phyloP scores from a whole-genome alignment of 1,140 invertebrate species.

The Halictus rubicundus region DNA sequence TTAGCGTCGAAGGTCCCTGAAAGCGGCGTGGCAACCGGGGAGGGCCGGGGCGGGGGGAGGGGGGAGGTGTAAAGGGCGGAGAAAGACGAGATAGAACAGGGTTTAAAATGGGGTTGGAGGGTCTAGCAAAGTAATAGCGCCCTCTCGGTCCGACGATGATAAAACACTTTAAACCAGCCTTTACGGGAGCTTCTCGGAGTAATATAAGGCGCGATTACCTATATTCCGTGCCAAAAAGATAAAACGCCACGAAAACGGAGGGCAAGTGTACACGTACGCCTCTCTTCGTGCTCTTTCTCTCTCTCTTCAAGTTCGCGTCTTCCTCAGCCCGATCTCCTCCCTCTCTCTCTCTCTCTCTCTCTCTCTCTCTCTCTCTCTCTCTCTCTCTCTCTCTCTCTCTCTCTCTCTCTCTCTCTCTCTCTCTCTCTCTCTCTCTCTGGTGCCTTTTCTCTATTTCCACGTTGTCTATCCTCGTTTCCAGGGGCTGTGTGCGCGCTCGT shows the following conservation, averaged over 20 bases:
- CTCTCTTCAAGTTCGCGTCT: too few species aligned
- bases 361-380: background rate
- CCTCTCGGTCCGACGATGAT: slow-evolving; percentile 48
- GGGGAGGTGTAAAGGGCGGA: background rate
- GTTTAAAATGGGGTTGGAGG: background rate
- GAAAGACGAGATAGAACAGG: slow-evolving; percentile 8
- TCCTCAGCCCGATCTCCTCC: background rate
- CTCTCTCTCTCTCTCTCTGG: background rate
- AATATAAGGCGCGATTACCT: slow-evolving; percentile 50
- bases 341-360: too few species aligned
- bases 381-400: too few species aligned
- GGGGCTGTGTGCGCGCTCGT: slow-evolving; percentile 9
- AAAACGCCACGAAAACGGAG: slow-evolving; percentile 4
- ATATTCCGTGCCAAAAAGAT: slow-evolving; percentile 49
- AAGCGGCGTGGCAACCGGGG: background rate
- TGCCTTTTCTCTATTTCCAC: background rate
- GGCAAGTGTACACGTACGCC: background rate
- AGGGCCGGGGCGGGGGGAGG: background rate
- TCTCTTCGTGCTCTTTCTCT: background rate
- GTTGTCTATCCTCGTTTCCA: background rate
- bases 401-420: too few species aligned
- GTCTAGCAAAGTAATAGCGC: slow-evolving; percentile 29
- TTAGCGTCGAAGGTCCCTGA: slow-evolving; percentile 41
- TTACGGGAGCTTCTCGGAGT: slow-evolving; percentile 26
- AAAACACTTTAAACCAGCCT: slow-evolving; percentile 51